Base-by-base conservation (phyloP, 1,140 invertebrate genomes). In the Cotesia glomerata region DNA sequence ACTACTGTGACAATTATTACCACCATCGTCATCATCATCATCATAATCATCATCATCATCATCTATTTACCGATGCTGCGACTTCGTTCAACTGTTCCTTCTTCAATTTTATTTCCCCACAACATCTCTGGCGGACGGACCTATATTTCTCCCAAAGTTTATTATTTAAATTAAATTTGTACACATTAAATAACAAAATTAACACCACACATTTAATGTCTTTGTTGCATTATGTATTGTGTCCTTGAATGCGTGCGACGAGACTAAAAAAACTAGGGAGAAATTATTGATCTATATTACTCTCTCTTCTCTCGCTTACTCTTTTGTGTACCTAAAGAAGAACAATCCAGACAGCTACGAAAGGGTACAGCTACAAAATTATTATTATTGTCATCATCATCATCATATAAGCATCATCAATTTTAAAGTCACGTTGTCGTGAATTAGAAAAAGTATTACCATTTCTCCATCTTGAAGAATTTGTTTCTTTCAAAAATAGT, bases 11-110 rank as follows among this genome's bases (percentile, higher is more conserved):
- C 59, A 61, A 61, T 35, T 63, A 49, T 79, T 72, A 76, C 75
- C 79, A 75, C 68, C 72, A 76, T 76, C 72, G 75, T 74, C 76
- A 16, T 63, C 62, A 13, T 18, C 61, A 26, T 61, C 62, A 36
- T 14, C 14, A 64, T 74, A 58, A 59, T 74, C 72, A 35, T 49
- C 26, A 26, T 59, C 32, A 54, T 66, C 56, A 9, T 45, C 39
- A 45, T 11, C 39, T 45, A 5, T 9, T 45, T 45, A 45, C 39
- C 39, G 39, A 45, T 45, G 39, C 39, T 45, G 39, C 39, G 39
- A 45, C 39, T 45, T 45, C 11, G 39, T 45, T 45, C 39, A 45
- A 45, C 39, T 45, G 39, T 45, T 45, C 8, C 39, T 45, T 45
- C 39, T 45, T 45, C 0, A 45, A 45, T 45, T 45, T 45, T 45